A percentile compares a stretch with the other conserved stretches of the same genome.
Conservation (phyloP, 2,888 invertebrate genomes). For the Drosophila ustulata region DNA sequence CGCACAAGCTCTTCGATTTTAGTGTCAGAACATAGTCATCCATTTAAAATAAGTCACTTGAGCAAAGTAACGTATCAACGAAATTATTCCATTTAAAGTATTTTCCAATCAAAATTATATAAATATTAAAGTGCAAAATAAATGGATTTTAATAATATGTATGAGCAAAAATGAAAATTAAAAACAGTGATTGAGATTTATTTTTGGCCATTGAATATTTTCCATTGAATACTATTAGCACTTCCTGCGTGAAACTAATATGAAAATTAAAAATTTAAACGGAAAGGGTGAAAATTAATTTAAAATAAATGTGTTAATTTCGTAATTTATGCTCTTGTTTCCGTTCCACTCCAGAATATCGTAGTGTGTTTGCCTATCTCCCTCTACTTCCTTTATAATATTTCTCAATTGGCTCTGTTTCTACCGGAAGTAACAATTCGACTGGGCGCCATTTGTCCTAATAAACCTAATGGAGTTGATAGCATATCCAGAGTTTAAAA, state of each 20-base stretch:
- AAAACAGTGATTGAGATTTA: background rate
- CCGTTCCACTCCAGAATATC: constrained; percentile 14
- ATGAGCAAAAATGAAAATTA: background rate
- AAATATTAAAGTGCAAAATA: constrained; percentile 15
- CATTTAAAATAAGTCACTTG: background rate
- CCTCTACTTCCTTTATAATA: background rate
- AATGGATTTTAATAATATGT: constrained; percentile 21
- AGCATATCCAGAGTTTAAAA: constrained; percentile 51
- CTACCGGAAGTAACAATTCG: constrained; percentile 65
- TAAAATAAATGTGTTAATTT: constrained; percentile 58
- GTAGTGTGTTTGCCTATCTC: background rate
- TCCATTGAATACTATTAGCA: constrained; percentile 1
- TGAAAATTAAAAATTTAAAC: constrained; percentile 40
- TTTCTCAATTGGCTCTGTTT: background rate
- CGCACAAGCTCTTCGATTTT: constrained; percentile 1
- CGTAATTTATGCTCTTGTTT: constrained; percentile 53
- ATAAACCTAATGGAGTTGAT: constrained; percentile 67
- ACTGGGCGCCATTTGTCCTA: constrained; percentile 58
- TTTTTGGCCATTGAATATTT: constrained; percentile 4
- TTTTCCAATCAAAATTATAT: too few species aligned
- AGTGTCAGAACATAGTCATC: background rate
- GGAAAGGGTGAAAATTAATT: constrained; percentile 59
- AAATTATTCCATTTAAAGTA: too few species aligned
- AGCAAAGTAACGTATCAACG: background rate
- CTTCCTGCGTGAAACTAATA: constrained; percentile 39